Conservation (phyloP, 2,888 invertebrate species). For the Volucella zonaria region DNA sequence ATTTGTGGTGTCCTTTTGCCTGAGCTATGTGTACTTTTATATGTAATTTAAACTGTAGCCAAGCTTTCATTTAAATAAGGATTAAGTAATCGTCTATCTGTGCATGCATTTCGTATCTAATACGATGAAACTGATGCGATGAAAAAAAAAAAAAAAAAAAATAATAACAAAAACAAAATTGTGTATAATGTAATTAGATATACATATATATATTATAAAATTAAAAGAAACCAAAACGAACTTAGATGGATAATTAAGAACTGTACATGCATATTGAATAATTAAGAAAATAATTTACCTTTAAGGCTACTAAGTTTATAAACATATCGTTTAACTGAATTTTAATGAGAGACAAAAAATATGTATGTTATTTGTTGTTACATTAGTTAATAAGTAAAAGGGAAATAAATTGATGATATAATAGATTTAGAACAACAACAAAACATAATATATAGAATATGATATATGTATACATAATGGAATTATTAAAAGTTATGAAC, state of each 20-base stretch:
- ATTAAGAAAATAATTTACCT: conserved; percentile 40
- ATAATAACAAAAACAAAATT: conserved; percentile 36
- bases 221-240: conserved; percentile 13
- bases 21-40: too few relatives aligned
- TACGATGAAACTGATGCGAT: conserved; percentile 33
- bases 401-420: conserved; percentile 52
- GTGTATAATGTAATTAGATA: conserved; percentile 60
- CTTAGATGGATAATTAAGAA: conserved; percentile 33
- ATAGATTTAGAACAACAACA: conserved; percentile 37
- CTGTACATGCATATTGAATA: conserved; percentile 68
- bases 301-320: conserved; percentile 71
- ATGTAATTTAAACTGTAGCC: too few relatives aligned
- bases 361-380: conserved; percentile 65
- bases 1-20: too few relatives aligned
- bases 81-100: conserved; percentile 48
- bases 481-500: conserved; percentile 55
- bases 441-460: conserved; percentile 38
- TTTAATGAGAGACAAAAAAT: conserved; percentile 72
- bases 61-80: too few relatives aligned
- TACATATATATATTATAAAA: conserved; percentile 21
- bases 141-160: conserved; percentile 30
- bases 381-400: conserved; percentile 54
- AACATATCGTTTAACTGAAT: conserved; percentile 73
- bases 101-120: conserved; percentile 61
- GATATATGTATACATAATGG: conserved; percentile 42